These are phyloP conservation scores for Catharus minimus DNA, from an alignment of 2,113 vertebrate species.

Conservation along the genomic window DNA sequence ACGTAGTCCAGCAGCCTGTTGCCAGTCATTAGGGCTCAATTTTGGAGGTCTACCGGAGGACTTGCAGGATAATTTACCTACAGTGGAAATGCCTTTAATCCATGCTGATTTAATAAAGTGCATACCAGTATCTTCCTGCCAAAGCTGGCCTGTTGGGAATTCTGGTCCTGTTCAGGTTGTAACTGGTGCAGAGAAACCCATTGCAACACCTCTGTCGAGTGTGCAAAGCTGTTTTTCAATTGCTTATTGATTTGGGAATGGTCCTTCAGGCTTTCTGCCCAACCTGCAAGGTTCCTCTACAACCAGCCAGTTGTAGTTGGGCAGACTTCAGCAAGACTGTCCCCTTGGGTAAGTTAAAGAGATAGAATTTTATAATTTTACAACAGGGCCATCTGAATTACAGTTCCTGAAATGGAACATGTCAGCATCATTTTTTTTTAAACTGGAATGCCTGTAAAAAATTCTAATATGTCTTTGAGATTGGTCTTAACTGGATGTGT, in stretches of 20 bases:
- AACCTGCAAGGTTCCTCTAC: background rate
- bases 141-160: background rate
- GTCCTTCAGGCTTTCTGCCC: background rate
- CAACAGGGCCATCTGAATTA: background rate
- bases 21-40: background rate
- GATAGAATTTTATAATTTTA: background rate
- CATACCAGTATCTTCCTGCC: background rate
- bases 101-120: background rate
- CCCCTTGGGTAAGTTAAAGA: background rate
- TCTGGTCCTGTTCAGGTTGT: background rate
- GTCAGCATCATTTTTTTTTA: background rate
- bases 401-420: background rate
- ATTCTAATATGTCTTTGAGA: background rate
- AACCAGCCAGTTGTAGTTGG: background rate
- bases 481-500: background rate
- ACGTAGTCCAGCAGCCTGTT: background rate
- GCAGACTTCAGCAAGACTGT: background rate
- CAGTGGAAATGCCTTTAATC: background rate
- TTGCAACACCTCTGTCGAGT: background rate
- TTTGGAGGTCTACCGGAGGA: background rate
- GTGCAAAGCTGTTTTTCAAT: background rate
- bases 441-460: background rate
- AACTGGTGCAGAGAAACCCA: background rate
- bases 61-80: background rate
- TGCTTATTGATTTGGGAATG: background rate